Percentiles rank a stretch among this genome's conserved stretches.
These are phyloP conservation scores for Campopleginae sp. DNA, from an alignment of 2,888 invertebrate genomes.

Conservation along the genomic window DNA sequence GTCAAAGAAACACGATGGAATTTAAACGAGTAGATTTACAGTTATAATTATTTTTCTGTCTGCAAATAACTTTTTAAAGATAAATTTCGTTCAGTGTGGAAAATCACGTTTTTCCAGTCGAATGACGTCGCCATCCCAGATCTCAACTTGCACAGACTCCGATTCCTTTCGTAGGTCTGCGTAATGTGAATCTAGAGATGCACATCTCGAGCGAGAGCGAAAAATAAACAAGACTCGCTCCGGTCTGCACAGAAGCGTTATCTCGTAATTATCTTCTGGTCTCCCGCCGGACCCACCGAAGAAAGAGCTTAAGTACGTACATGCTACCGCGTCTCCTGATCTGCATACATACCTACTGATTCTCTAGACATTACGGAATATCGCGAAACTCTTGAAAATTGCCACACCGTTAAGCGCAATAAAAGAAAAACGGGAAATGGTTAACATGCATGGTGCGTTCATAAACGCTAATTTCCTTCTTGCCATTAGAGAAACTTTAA, in stretches of 20 bases:
- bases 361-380: conserved; percentile 50
- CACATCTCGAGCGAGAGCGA: conserved; percentile 15
- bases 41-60: neutral
- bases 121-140: conserved; percentile 25
- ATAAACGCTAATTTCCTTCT: conserved; percentile 10
- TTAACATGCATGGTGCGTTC: neutral
- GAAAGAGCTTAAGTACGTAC: conserved; percentile 27
- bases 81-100: conserved; percentile 8
- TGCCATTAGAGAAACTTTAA: neutral
- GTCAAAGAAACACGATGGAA: neutral
- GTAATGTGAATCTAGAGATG: conserved; percentile 59
- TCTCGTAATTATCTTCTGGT: conserved; percentile 57
- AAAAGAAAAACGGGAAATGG: conserved; percentile 15
- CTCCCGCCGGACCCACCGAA: conserved; percentile 42
- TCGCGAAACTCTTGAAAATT: conserved; percentile 30
- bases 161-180: conserved; percentile 39
- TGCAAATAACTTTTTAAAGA: neutral
- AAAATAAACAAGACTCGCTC: conserved; percentile 9
- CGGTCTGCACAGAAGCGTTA: conserved; percentile 46
- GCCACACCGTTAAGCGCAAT: conserved; percentile 18
- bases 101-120: conserved; percentile 36
- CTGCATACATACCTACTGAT: conserved; percentile 9
- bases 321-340: neutral
- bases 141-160: conserved; percentile 1
- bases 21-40: neutral